Base-by-base conservation (phyloP, 2,888 invertebrate genomes). In the Carcina quercana region DNA sequence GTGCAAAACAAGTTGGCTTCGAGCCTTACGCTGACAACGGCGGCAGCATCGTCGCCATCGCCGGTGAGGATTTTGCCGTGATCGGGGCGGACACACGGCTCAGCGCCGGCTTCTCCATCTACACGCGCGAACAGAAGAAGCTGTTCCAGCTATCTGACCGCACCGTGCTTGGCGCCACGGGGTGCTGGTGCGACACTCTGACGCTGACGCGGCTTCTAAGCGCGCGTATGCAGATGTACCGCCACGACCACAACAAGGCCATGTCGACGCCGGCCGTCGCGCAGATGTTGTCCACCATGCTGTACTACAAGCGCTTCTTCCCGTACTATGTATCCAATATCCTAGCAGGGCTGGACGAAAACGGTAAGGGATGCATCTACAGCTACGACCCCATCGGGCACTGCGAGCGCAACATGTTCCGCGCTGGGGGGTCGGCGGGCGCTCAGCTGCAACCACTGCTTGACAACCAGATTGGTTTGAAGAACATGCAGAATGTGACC, bases 381-480 rank as follows among this genome's bases (percentile, higher is more conserved):
- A 94, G 94, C 59, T 99, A 98, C 68, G 99, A 99, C 72, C 98
- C 98, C 0, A 93, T 99, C 45, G 99, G 99, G 0, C 96, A 97
- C 58, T 94, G 93, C 54, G 97, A 97, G 68, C 87, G 91, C 37
- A 88, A 91, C 1, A 89, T 85, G 7, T 98, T 91, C 69, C 88
- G 92, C 44, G 97, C 97, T 7, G 94, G 94, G 1, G 99, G 99
- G 15, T 94, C 96, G 2, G 93, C 97, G 0, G 94, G 94, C 2
- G 89, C 94, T 1, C 80, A 98, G 54, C 82, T 99, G 41, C 97
- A 98, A 65, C 98, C 99, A 0, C 87, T 99, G 13, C 86, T 99
- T 24, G 99, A 99, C 70, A 98, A 96, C 70, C 97, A 98, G 86
- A 89, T 98, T 68, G 97, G 95, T 2, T 87, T 90, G 43, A 93